Conservation (phyloP, 2,113 vertebrate genomes). For the Cygnus atratus region DNA sequence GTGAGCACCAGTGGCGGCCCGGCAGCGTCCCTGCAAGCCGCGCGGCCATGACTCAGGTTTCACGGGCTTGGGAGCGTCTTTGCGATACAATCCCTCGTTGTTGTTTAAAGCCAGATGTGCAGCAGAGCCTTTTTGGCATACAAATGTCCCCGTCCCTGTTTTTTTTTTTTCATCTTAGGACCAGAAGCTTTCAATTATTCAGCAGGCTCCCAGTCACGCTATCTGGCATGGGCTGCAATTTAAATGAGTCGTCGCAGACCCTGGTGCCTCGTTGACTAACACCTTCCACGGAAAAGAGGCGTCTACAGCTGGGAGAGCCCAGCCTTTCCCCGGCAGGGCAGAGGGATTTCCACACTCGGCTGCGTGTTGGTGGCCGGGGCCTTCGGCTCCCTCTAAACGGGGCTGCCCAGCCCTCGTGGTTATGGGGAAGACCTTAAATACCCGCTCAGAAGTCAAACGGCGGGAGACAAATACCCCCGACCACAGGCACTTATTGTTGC, state of each 20-base stretch:
- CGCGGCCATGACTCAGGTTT: accelerated
- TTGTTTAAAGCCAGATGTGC: not conserved
- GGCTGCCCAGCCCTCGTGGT: not conserved
- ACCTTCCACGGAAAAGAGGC: not conserved
- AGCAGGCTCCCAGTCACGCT: not conserved
- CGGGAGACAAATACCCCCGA: not conserved
- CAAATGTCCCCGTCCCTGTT: not conserved
- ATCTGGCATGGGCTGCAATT: not conserved
- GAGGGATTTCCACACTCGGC: not conserved
- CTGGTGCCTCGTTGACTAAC: accelerated
- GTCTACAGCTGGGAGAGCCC: not conserved
- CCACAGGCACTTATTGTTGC: not conserved
- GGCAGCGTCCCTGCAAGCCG: not conserved
- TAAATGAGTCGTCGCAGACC: not conserved
- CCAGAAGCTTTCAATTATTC: not conserved
- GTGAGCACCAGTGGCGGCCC: too few species aligned
- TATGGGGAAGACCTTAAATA: not conserved
- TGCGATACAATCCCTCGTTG: accelerated
- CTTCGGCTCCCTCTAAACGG: not conserved
- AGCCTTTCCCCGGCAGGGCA: not conserved
- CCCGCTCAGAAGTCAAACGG: not conserved
- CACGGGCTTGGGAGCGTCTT: not conserved
- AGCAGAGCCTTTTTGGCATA: not conserved
- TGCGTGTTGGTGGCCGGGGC: not conserved
- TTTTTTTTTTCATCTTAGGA: not conserved